Percentiles rank a stretch among this genome's conserved stretches.
These are phyloP conservation scores for Drosophila recens DNA, from an alignment of 2,888 invertebrate genomes.

Conservation along the genomic window DNA sequence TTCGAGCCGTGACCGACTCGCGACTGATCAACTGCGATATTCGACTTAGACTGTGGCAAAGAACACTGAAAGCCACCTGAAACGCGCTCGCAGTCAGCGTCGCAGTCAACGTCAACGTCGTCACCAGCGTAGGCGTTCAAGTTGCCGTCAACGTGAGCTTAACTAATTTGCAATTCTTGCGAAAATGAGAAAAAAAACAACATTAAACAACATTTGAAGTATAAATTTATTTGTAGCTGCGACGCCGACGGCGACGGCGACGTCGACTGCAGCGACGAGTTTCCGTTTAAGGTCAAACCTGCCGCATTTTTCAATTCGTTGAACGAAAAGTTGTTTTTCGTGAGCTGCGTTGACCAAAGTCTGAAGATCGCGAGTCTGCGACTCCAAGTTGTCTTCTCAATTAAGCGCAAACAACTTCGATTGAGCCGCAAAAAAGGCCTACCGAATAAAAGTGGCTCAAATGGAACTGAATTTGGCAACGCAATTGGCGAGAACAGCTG, in stretches of 20 bases:
- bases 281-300: slow-evolving; percentile 79
- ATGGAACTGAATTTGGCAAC: slow-evolving; percentile 23
- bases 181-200: slow-evolving; percentile 40
- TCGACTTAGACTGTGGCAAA: slow-evolving; percentile 62
- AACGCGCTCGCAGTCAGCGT: slow-evolving; percentile 27
- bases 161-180: slow-evolving; percentile 81
- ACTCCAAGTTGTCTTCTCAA: slow-evolving; percentile 45
- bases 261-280: slow-evolving; percentile 61
- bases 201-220: slow-evolving; percentile 54
- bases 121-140: slow-evolving; percentile 65
- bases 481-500: slow-evolving; percentile 59
- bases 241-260: slow-evolving; percentile 25
- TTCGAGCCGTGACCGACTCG: slow-evolving; percentile 33
- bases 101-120: slow-evolving; percentile 37
- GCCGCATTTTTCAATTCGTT: slow-evolving; percentile 69
- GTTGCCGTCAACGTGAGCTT: slow-evolving; percentile 46
- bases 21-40: slow-evolving; percentile 41
- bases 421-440: slow-evolving; percentile 14
- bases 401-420: slow-evolving; percentile 42
- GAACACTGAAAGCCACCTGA: slow-evolving; percentile 50
- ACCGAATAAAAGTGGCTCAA: slow-evolving; percentile 40
- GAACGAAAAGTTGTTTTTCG: slow-evolving; percentile 75
- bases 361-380: slow-evolving; percentile 22
- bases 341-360: slow-evolving; percentile 66
- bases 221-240: slow-evolving; percentile 67